phyloP scores from a whole-genome alignment of 2,888 invertebrate genomes.

The Andrena fulva region DNA sequence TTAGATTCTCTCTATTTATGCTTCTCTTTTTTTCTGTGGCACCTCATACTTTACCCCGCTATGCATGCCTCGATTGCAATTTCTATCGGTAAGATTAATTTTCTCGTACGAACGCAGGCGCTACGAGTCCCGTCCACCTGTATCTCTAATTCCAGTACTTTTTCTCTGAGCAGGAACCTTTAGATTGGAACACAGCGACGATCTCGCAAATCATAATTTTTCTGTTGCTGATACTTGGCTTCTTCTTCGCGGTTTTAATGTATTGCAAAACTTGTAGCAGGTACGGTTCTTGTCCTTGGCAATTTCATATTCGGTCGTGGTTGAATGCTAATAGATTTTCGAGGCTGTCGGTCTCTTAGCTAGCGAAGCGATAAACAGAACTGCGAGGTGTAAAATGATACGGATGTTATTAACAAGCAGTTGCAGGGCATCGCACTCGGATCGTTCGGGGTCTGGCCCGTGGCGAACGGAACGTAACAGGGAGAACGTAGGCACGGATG shows the following conservation, averaged over 20 bases:
- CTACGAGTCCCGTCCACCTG: neutral
- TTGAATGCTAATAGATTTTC: neutral
- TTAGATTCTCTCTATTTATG: neutral
- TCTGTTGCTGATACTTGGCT: conserved; percentile 61
- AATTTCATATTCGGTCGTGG: neutral
- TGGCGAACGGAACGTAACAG: neutral
- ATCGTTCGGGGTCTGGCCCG: neutral
- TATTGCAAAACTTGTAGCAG: conserved; percentile 68
- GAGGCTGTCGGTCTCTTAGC: neutral
- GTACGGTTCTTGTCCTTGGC: conserved; percentile 44
- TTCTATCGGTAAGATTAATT: conserved; percentile 38
- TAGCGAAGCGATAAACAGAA: neutral
- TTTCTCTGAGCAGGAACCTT: conserved; percentile 54
- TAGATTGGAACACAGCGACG: conserved; percentile 50
- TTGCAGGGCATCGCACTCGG: conserved; percentile 9
- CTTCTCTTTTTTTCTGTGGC: neutral
- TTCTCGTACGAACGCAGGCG: neutral
- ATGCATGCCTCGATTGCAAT: neutral
- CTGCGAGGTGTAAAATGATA: neutral
- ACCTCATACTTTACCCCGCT: conserved; percentile 1
- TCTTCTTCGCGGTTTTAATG: conserved; percentile 63
- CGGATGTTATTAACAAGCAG: neutral
- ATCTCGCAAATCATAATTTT: conserved; percentile 66
- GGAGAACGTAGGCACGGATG: neutral
- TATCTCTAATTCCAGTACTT: neutral